Percentiles rank a stretch among this genome's conserved stretches.
Evolutionary conservation across 1,140 invertebrate genomes (phyloP).

Genomic region (Tigriopus japonicus): DNA sequence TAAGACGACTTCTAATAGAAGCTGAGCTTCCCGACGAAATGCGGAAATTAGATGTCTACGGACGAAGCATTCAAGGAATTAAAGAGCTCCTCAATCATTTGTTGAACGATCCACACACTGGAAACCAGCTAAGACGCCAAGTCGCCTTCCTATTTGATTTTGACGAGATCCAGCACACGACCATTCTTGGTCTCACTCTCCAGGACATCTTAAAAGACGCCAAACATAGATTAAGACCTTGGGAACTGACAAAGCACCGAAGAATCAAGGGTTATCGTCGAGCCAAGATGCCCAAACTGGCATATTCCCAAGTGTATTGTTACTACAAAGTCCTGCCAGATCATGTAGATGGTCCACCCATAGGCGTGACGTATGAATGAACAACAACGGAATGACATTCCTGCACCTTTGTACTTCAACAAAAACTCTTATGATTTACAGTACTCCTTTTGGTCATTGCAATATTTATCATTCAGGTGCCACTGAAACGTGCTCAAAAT

Average conservation of each 20-base stretch:
- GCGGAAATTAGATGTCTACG: conserved; percentile 3
- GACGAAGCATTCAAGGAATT: conserved; percentile 4
- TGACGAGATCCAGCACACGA: conserved; percentile 11
- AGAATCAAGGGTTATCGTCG: conserved; percentile 2
- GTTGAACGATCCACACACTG: not conserved
- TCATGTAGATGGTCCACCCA: conserved; percentile 7
- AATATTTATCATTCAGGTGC: no score
- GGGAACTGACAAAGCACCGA: conserved; percentile 5
- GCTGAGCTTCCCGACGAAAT: conserved; percentile 3
- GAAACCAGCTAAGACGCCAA: not conserved
- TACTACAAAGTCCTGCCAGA: conserved; percentile 12
- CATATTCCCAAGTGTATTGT: conserved; percentile 11
- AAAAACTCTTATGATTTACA: no score
- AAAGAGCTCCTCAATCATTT: conserved; percentile 2
- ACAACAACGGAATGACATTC: no score
- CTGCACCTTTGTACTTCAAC: no score
- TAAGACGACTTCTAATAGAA: conserved; percentile 2
- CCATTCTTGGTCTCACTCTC: conserved; percentile 4
- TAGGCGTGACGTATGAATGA: conserved; percentile 9
- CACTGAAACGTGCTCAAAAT: no score
- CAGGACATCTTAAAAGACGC: conserved; percentile 11
- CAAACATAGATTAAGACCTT: conserved; percentile 9
- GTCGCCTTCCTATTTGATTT: conserved; percentile 12
- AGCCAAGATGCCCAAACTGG: conserved; percentile 2
- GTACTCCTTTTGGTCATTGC: no score